Percentiles rank a stretch among this genome's conserved stretches.
These are phyloP conservation scores for Paradoxurus hermaphroditus DNA, from an alignment of 2,113 vertebrate species.

Conservation along the genomic window DNA sequence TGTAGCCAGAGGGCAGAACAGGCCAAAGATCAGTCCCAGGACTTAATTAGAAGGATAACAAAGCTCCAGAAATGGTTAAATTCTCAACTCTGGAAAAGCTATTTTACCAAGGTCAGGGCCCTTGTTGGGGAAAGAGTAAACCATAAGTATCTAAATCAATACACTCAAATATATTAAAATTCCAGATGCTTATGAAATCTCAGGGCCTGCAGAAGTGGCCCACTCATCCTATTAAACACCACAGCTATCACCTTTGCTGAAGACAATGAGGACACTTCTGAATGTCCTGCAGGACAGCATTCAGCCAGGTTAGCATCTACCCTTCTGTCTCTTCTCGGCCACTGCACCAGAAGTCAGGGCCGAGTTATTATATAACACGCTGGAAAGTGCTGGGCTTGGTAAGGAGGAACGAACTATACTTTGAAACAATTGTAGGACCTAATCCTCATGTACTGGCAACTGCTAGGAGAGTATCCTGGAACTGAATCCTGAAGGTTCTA, in stretches of 20 bases:
- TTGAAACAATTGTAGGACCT: background rate
- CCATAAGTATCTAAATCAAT: background rate
- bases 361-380: background rate
- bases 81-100: background rate
- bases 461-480: background rate
- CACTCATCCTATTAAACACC: background rate
- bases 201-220: background rate
- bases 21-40: constrained; percentile 26
- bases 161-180: background rate
- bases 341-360: background rate
- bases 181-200: background rate
- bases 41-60: constrained; percentile 23
- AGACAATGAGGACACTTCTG: background rate
- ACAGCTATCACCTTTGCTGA: background rate
- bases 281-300: background rate
- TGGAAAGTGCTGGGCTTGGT: background rate
- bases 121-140: background rate
- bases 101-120: background rate
- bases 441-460: background rate
- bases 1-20: constrained; percentile 23
- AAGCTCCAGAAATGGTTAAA: background rate
- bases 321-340: background rate
- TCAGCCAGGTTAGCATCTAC: background rate
- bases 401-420: background rate
- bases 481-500: background rate